A percentile compares a stretch with the other conserved stretches of the same genome.
Evolutionary conservation across 1,140 invertebrate genomes (phyloP).

Genomic region (Drosophila sucinea): DNA sequence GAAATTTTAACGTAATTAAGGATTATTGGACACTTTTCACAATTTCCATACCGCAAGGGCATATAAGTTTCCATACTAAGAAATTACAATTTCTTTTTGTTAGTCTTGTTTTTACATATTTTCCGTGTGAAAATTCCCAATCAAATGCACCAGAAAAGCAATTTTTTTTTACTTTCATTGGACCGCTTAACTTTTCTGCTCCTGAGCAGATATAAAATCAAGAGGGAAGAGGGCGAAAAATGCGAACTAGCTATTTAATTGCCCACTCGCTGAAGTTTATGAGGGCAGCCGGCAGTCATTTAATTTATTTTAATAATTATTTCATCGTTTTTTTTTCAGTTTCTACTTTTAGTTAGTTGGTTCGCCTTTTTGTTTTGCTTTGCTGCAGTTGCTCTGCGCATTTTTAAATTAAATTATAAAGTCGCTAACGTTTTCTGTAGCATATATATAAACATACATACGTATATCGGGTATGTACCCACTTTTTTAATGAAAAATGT

Average conservation of each 20-base stretch:
- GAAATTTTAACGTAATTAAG: too few relatives aligned
- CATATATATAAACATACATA: background rate
- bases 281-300: conserved; percentile 73
- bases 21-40: too few relatives aligned
- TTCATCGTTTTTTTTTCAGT: conserved; percentile 46
- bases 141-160: conserved; percentile 46
- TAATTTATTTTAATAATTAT: conserved; percentile 80
- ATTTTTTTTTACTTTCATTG: conserved; percentile 34
- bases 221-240: conserved; percentile 32
- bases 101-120: conserved; percentile 35
- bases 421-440: conserved; percentile 51
- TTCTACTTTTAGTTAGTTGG: conserved; percentile 15
- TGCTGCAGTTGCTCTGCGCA: conserved; percentile 44
- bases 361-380: conserved; percentile 1
- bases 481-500: conserved; percentile 71
- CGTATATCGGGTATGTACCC: background rate
- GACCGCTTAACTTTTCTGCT: conserved; percentile 43
- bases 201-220: conserved; percentile 2
- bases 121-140: conserved; percentile 39
- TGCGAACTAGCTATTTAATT: conserved; percentile 61
- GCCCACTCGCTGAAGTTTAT: conserved; percentile 71
- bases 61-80: too few relatives aligned
- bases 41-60: too few relatives aligned
- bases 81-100: background rate
- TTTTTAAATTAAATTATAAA: conserved; percentile 80